phyloP scores from a whole-genome alignment of 1,140 invertebrate species.

The Meloidogyne floridensis region DNA sequence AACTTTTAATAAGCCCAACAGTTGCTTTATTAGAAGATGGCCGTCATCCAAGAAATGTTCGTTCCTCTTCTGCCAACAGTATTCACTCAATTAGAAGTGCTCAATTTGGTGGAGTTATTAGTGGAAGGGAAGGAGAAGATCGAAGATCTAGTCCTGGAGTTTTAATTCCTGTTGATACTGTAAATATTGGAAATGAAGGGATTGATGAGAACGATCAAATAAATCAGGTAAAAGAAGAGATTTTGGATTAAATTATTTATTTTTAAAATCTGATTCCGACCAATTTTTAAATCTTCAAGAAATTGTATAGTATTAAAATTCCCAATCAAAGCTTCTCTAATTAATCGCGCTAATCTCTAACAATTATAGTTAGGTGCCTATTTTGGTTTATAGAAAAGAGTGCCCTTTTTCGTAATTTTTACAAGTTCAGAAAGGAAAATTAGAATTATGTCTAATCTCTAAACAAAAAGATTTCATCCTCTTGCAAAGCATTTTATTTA shows the following conservation, averaged over 20 bases:
- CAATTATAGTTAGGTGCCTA: no score
- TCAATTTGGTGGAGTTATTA: background rate
- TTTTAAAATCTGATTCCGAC: no score
- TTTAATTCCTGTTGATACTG: conserved; percentile 17
- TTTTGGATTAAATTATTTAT: background rate
- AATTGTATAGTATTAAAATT: no score
- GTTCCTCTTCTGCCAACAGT: conserved; percentile 31
- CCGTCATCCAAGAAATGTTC: conserved; percentile 23
- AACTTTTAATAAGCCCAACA: conserved; percentile 27
- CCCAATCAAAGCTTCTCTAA: no score
- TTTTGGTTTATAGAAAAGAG: no score
- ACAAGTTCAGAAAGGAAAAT: no score
- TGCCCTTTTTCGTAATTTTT: no score
- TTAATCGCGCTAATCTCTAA: no score
- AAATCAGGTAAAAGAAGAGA: background rate
- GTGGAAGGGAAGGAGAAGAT: conserved; percentile 14
- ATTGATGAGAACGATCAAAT: background rate
- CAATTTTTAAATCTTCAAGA: no score
- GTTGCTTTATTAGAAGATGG: conserved; percentile 37
- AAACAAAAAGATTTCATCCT: no score
- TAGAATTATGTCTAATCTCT: no score
- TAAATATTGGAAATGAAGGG: background rate
- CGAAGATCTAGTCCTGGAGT: background rate
- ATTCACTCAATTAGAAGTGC: conserved; percentile 32
- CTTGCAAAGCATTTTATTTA: no score